Evolutionary conservation across 64 coral and sea anemone genomes (phyloP).

Genomic region (Catalaphyllia jardinei): DNA sequence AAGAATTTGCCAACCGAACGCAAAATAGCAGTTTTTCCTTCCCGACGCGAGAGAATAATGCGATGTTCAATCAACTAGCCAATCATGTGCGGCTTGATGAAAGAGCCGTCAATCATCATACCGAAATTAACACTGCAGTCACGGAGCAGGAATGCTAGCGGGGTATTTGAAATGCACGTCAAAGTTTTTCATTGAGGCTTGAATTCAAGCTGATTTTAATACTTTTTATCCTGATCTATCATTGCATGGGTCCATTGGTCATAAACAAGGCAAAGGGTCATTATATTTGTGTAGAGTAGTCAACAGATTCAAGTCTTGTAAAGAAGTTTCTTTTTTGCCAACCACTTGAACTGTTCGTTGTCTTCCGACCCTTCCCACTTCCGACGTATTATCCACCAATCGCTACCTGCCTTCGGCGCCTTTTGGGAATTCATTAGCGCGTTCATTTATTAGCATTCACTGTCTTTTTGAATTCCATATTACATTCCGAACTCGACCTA

Average conservation of each 20-base stretch:
- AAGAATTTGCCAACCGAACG: constrained; percentile 15
- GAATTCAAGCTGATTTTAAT: constrained; percentile 43
- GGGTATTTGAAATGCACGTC: background rate
- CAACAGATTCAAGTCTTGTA: background rate
- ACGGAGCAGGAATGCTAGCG: constrained; percentile 51
- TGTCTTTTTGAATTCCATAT: background rate
- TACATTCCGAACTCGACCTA: too few species aligned
- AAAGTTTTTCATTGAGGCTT: background rate
- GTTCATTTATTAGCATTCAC: background rate
- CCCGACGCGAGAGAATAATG: constrained; percentile 44
- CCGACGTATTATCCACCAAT: constrained; percentile 21
- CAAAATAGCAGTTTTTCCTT: constrained; percentile 26
- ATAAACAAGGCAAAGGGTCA: background rate
- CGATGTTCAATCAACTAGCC: constrained; percentile 32
- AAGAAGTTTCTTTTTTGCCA: constrained; percentile 6
- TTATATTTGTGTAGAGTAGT: background rate
- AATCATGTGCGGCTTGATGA: constrained; percentile 62
- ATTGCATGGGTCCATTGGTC: background rate
- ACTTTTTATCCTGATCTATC: background rate
- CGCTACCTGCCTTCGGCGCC: background rate
- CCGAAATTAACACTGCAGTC: constrained; percentile 74
- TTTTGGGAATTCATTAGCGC: constrained; percentile 39
- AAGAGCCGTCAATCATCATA: constrained; percentile 63
- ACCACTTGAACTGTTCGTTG: background rate
- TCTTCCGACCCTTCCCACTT: constrained; percentile 11